Evolutionary conservation across 2,113 vertebrate species (phyloP).

Genomic region (Ceyx cyanopectus): DNA sequence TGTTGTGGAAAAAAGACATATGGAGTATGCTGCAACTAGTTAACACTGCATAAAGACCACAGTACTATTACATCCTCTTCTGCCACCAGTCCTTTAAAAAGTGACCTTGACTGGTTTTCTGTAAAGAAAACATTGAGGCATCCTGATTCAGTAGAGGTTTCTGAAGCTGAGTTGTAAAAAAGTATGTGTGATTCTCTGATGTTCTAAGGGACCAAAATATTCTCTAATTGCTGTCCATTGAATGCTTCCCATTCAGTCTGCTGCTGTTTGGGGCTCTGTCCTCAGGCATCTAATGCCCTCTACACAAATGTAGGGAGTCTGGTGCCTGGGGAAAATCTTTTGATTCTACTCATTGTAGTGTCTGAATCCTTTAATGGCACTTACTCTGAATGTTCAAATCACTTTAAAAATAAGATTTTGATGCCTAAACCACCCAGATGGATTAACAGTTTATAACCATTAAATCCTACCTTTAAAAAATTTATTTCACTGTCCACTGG

Average conservation of each 20-base stretch:
- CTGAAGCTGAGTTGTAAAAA: neutral
- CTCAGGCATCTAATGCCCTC: neutral
- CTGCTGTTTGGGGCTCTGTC: neutral
- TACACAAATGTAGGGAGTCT: neutral
- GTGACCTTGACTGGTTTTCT: neutral
- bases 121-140: neutral
- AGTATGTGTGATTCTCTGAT: neutral
- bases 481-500: neutral
- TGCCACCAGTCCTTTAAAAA: neutral
- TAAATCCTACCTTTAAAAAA: conserved; percentile 19
- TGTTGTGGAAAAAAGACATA: neutral
- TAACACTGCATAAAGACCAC: neutral
- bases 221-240: neutral
- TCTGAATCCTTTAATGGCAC: neutral
- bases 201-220: neutral
- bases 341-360: neutral
- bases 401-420: conserved; percentile 36
- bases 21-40: neutral
- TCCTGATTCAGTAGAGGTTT: neutral
- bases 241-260: neutral
- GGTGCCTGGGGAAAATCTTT: neutral
- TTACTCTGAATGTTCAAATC: neutral
- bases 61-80: neutral
- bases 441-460: conserved; percentile 13
- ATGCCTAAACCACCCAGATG: neutral